phyloP scores from a whole-genome alignment of 64 coral and sea anemone genomes.

The Trachythela sp. region DNA sequence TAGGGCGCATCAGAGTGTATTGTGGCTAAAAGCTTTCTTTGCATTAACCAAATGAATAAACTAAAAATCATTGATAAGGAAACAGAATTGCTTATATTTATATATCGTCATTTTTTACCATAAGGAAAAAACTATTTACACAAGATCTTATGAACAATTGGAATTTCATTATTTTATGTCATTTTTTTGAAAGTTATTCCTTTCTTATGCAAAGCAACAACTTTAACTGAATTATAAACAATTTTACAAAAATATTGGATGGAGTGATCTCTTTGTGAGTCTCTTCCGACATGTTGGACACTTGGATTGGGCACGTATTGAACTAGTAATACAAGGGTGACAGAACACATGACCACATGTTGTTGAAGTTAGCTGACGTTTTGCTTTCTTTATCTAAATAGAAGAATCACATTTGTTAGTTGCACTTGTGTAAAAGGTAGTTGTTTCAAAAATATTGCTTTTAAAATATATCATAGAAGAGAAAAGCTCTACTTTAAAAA shows the following conservation, averaged over 20 bases:
- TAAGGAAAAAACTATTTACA: not conserved
- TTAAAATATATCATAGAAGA: not conserved
- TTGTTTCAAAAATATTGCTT: not conserved
- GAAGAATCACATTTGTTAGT: not conserved
- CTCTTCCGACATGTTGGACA: constrained; percentile 95
- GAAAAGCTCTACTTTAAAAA: not conserved
- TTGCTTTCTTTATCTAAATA: constrained; percentile 81
- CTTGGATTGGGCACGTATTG: constrained; percentile 67
- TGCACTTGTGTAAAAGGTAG: not conserved
- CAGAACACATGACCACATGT: constrained; percentile 96
- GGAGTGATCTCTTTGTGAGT: constrained; percentile 71
- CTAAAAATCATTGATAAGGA: too few relatives aligned
- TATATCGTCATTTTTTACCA: too few relatives aligned
- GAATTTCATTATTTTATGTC: not conserved
- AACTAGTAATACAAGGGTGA: constrained; percentile 76
- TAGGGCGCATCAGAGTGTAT: too few relatives aligned
- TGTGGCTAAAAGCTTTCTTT: too few relatives aligned
- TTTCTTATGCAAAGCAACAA: not conserved
- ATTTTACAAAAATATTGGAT: constrained; percentile 80
- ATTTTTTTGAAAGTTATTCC: not conserved
- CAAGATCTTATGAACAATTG: not conserved
- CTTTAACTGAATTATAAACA: not conserved
- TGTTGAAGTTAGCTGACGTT: constrained; percentile 88
- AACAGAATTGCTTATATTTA: too few relatives aligned
- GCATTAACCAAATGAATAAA: too few relatives aligned